Percentiles rank a stretch among this genome's conserved stretches.
These are phyloP conservation scores for Magallana nippona DNA, from an alignment of 2,888 invertebrate species.

Conservation along the genomic window DNA sequence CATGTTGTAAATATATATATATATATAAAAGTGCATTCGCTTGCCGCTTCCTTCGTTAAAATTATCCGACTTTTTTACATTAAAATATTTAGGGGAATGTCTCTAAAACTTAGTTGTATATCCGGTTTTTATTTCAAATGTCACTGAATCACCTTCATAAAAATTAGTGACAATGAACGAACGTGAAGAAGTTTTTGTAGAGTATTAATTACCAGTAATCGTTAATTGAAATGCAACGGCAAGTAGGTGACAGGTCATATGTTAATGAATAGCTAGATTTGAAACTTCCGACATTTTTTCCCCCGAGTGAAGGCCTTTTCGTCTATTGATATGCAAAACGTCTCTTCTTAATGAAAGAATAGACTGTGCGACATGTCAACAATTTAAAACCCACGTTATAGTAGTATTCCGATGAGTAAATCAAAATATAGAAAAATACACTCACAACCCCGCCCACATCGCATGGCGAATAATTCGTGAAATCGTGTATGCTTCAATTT, in stretches of 20 bases:
- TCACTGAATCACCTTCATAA: neutral
- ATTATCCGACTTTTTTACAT: too few species aligned
- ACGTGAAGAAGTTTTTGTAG: neutral
- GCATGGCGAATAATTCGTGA: neutral
- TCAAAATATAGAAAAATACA: neutral
- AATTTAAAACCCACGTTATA: neutral
- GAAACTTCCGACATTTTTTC: conserved; percentile 25
- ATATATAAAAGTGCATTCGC: too few species aligned
- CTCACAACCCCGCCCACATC: neutral
- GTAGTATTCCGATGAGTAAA: neutral
- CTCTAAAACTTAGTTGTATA: too few species aligned
- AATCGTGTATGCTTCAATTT: conserved; percentile 5
- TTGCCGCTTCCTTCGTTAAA: too few species aligned
- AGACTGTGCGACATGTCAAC: neutral
- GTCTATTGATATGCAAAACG: neutral
- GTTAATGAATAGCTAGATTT: conserved; percentile 23
- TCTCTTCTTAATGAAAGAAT: conserved; percentile 4
- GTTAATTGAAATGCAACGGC: conserved; percentile 13
- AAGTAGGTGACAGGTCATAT: conserved; percentile 6
- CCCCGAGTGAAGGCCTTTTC: neutral
- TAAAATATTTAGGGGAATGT: too few species aligned
- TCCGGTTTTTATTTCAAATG: neutral
- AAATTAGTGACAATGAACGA: neutral
- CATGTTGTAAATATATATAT: too few species aligned
- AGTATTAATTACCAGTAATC: neutral